Base-by-base conservation (phyloP, 2,888 invertebrate species). In the Ophioninae sp. region DNA sequence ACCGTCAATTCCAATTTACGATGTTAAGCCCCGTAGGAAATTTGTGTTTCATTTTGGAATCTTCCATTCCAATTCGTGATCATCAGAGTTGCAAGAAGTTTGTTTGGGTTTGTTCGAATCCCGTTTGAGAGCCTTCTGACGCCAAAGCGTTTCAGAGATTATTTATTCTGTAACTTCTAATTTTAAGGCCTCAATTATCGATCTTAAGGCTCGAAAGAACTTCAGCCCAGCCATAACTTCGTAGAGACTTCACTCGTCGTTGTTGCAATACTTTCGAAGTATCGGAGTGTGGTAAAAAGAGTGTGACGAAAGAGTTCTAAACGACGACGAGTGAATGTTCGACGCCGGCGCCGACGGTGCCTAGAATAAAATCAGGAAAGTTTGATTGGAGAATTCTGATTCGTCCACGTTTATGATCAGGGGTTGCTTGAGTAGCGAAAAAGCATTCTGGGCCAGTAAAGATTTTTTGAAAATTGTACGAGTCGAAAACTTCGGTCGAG, bases 321-420 rank as follows among this genome's bases (percentile, higher is more conserved):
- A 93, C 90, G 3, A 91, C 65, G 0, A 89, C 90, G 64, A 95
- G 90, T 70, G 94, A 94, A 88, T 95, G 95, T 59, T 94, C 93
- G 61, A 94, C 94, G 1, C 95, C 95, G 87, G 95, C 95, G 37
- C 95, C 95, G 59, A 95, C 94, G 23, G 94, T 94, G 85, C 94
- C 94, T 84, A 94, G 94, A 90, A 95, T 94, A 87, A 93, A 96
- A 92, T 95, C 95, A 0, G 94, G 94, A 91, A 95, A 95, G 90
- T 95, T 95, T 87, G 95, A 95, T 88, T 95, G 95, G 82, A 95
- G 89, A 0, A 94, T 94, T 72, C 95, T 93, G 94, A 95, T 95
- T 75, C 94, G 93, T 68, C 94, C 93, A 65, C 94, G 93, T 86
- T 93, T 94, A 88, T 94, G 94, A 87, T 95, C 95, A 10, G 95